A percentile compares a stretch with the other conserved stretches of the same genome.
phyloP scores from a whole-genome alignment of 2,888 invertebrate genomes.

The Crocallis elinguaria region DNA sequence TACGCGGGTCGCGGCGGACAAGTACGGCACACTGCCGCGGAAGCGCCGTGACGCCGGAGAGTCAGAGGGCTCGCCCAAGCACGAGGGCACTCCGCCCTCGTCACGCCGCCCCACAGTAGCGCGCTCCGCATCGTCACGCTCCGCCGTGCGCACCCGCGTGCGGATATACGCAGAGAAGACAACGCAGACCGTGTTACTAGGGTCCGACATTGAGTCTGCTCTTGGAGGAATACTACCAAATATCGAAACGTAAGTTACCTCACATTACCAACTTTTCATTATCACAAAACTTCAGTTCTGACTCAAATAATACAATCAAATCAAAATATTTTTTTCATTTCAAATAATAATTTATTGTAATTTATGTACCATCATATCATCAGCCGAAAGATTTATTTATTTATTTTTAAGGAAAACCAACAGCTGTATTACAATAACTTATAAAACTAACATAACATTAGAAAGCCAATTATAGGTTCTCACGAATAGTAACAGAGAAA shows the following conservation, averaged over 20 bases:
- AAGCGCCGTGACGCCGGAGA: conserved; percentile 87
- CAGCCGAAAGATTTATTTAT: no score
- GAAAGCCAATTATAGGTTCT: no score
- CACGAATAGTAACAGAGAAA: no score
- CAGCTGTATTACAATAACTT: no score
- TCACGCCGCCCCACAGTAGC: conserved; percentile 71
- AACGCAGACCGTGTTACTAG: conserved; percentile 90
- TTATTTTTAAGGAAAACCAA: no score
- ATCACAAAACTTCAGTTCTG: no score
- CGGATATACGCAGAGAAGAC: conserved; percentile 92
- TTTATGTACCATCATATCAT: no score
- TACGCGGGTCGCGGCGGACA: conserved; percentile 85
- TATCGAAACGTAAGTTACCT: conserved; percentile 65
- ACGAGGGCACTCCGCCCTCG: conserved; percentile 66
- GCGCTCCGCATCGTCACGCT: conserved; percentile 70
- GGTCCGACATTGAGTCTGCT: conserved; percentile 89
- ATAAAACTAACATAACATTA: no score
- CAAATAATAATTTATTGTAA: no score
- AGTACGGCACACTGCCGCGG: conserved; percentile 91
- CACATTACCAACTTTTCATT: no score
- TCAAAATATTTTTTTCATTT: no score
- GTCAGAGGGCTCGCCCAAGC: conserved; percentile 82
- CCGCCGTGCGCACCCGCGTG: conserved; percentile 73
- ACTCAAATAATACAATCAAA: no score
- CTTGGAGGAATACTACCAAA: conserved; percentile 86